A percentile compares a stretch with the other conserved stretches of the same genome.
phyloP scores from a whole-genome alignment of 2,797 vertebrate species.

The Graptemys geographica region DNA sequence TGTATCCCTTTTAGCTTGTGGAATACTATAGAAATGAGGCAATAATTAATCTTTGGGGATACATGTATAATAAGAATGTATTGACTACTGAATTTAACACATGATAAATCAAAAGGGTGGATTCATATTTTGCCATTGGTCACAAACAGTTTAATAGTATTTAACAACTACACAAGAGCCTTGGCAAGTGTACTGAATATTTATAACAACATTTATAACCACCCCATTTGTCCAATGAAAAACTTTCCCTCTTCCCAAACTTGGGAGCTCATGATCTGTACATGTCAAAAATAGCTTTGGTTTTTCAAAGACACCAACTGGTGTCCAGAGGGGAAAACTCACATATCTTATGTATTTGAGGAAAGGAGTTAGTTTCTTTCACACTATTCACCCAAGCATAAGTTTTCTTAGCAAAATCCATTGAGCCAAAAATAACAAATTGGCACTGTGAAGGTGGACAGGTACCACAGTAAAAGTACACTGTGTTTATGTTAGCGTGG shows the following conservation, averaged over 20 bases:
- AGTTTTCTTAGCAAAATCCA: background rate
- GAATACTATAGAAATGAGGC: background rate
- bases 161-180: background rate
- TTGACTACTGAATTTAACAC: background rate
- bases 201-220: background rate
- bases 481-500: background rate
- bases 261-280: too few species aligned
- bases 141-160: background rate
- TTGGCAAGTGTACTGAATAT: background rate
- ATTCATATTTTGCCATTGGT: background rate
- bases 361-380: too few species aligned
- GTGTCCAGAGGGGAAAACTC: background rate
- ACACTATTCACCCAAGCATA: background rate
- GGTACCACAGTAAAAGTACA: background rate
- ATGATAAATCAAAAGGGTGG: background rate
- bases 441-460: background rate
- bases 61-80: background rate
- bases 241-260: background rate
- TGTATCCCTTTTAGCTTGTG: background rate
- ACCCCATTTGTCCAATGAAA: background rate
- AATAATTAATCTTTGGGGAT: background rate
- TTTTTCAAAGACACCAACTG: background rate
- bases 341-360: background rate
- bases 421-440: background rate
- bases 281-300: background rate